Percentiles rank a stretch among this genome's conserved stretches.
Evolutionary conservation across 2,888 invertebrate species (phyloP).

Genomic region (Pristionchus maxplancki): DNA sequence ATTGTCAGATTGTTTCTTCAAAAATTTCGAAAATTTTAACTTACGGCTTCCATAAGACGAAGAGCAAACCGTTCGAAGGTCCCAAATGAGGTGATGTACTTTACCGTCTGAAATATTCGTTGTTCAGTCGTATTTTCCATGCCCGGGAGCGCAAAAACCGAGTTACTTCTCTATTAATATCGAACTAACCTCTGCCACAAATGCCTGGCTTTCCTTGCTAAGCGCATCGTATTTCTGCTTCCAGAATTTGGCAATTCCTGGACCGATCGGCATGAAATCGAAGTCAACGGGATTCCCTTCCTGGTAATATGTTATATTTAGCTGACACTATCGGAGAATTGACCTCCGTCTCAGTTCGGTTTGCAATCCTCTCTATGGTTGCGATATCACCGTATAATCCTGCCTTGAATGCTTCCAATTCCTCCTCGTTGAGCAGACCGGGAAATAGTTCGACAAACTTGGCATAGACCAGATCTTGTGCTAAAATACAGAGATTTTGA

Average conservation of each 20-base stretch:
- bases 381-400: neutral
- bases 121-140: neutral
- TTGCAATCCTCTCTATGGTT: neutral
- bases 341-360: neutral
- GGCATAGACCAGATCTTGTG: neutral
- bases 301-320: neutral
- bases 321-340: neutral
- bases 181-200: neutral
- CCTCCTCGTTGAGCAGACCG: neutral
- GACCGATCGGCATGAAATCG: neutral
- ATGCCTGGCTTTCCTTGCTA: neutral
- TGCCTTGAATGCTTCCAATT: neutral
- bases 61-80: neutral
- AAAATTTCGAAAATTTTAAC: too few relatives aligned
- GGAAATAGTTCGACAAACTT: neutral
- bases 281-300: neutral
- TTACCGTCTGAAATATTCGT: neutral
- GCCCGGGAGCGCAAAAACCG: too few relatives aligned
- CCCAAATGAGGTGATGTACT: neutral
- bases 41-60: too few relatives aligned
- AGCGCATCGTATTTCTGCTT: neutral
- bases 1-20: too few relatives aligned
- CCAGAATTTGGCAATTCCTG: neutral
- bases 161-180: too few relatives aligned
- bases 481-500: neutral